Percentiles rank a stretch among this genome's conserved stretches.
Conservation (phyloP, 2,113 vertebrate genomes). For the Notechis scutatus region DNA sequence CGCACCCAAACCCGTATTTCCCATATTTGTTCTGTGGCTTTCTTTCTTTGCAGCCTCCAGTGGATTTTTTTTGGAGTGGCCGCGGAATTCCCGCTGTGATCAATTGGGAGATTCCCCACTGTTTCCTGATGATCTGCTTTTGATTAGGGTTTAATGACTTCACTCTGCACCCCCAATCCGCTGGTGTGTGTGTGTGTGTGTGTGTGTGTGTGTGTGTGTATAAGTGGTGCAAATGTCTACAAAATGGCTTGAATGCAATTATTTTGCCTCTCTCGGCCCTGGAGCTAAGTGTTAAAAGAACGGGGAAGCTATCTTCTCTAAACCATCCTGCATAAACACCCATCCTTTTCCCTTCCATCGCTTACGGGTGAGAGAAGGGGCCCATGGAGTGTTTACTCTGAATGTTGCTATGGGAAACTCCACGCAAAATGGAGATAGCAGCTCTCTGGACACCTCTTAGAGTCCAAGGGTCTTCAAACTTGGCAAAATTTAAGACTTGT, state of each 20-base stretch:
- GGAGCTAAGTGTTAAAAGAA: slow-evolving; percentile 49
- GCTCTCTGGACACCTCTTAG: not conserved
- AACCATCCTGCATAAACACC: not conserved
- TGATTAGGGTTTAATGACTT: slow-evolving; percentile 75
- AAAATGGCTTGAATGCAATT: slow-evolving; percentile 54
- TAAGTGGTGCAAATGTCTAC: slow-evolving; percentile 47
- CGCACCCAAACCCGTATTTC: not conserved
- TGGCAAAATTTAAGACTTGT: too few relatives aligned
- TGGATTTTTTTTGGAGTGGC: slow-evolving; percentile 27
- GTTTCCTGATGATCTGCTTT: slow-evolving; percentile 74
- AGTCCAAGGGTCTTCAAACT: not conserved
- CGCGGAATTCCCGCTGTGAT: slow-evolving; percentile 43
- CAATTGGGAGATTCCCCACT: slow-evolving; percentile 70
- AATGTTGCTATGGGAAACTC: not conserved
- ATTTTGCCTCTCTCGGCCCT: slow-evolving; percentile 40
- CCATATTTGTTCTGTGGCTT: slow-evolving; percentile 44
- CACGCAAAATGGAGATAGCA: too few relatives aligned
- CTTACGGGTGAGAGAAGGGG: not conserved
- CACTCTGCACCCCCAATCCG: slow-evolving; percentile 56
- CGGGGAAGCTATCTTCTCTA: not conserved
- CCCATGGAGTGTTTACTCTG: not conserved
- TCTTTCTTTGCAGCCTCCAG: slow-evolving; percentile 43
- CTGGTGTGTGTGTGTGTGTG: not conserved
- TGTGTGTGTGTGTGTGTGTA: not conserved
- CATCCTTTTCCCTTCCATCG: not conserved